A percentile compares a stretch with the other conserved stretches of the same genome.
Conservation (phyloP, 2,113 vertebrate genomes). For the Capra hircus region DNA sequence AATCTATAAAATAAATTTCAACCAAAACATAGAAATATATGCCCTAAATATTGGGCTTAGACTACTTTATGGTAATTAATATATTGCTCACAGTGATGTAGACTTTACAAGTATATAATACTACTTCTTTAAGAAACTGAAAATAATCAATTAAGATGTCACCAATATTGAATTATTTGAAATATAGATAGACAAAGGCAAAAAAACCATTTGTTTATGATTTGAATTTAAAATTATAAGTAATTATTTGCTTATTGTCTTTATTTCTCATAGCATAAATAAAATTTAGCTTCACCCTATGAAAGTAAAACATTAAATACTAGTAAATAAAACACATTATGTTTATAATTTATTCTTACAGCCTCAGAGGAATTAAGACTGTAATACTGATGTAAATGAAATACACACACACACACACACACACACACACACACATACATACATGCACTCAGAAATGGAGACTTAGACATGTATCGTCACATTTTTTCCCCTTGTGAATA, state of each 20-base stretch:
- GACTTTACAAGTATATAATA: too few relatives aligned
- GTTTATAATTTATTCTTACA: not conserved
- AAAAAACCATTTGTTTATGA: not conserved
- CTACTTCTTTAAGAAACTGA: not conserved
- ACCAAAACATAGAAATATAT: not conserved
- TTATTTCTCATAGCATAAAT: not conserved
- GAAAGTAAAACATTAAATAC: not conserved
- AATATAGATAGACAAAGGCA: not conserved
- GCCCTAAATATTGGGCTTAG: not conserved
- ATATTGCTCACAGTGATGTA: accelerated
- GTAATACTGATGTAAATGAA: not conserved
- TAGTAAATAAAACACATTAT: not conserved
- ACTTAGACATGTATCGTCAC: not conserved
- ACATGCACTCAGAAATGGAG: not conserved
- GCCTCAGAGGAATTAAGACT: not conserved
- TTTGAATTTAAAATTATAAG: not conserved
- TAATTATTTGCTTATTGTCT: not conserved
- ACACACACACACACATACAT: not conserved
- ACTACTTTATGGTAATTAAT: not conserved
- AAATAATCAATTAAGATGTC: not conserved
- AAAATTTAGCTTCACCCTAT: not conserved
- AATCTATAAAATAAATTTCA: not conserved
- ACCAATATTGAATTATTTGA: not conserved
- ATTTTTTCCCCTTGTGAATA: not conserved
- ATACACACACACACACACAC: not conserved